These are phyloP conservation scores for Trematocara nigrifrons DNA, from an alignment of 2,113 vertebrate genomes.

Conservation along the genomic window DNA sequence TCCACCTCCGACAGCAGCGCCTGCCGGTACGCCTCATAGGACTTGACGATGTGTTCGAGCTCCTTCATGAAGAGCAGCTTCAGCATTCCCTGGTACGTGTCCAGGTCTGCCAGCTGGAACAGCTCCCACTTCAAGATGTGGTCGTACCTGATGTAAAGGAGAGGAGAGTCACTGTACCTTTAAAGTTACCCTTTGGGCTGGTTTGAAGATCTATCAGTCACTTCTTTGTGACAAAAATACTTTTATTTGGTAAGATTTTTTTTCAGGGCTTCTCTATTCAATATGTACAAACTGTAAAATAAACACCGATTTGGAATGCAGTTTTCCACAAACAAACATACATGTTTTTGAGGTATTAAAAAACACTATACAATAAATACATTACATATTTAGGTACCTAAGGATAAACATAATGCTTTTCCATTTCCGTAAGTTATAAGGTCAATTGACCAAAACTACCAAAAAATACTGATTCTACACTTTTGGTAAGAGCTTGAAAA, in stretches of 20 bases:
- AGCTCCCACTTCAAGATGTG: slow-evolving; percentile 99
- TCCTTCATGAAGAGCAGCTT: slow-evolving; percentile 99
- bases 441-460: neutral
- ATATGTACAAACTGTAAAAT: neutral
- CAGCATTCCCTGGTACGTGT: slow-evolving; percentile 98
- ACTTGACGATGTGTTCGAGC: slow-evolving; percentile 95
- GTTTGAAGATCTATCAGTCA: neutral
- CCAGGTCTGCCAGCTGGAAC: slow-evolving; percentile 96
- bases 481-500: neutral
- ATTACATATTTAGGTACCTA: neutral
- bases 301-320: neutral
- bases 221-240: neutral
- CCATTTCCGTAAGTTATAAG: neutral
- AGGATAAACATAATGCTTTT: neutral
- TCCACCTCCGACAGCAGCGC: slow-evolving; percentile 89
- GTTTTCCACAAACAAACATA: neutral
- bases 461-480: neutral
- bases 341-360: neutral
- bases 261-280: neutral
- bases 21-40: slow-evolving; percentile 93
- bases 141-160: slow-evolving; percentile 82
- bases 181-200: neutral
- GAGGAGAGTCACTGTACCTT: neutral
- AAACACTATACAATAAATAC: neutral
- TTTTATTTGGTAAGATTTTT: neutral